Base-by-base conservation (phyloP, 2,888 invertebrate genomes). In the Syrphus vitripennis region DNA sequence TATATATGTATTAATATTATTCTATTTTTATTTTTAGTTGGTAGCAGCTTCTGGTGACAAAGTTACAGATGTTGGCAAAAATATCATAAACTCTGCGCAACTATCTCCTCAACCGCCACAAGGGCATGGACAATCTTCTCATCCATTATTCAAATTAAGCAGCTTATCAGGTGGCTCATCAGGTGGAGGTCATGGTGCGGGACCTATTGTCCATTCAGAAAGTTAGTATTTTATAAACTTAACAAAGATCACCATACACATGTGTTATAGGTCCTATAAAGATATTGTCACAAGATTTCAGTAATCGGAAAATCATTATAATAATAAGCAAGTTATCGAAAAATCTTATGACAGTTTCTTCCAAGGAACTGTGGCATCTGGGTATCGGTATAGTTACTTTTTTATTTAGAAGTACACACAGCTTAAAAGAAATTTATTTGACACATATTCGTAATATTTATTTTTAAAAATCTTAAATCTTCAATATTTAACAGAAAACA, bases 41-140 rank as follows among this genome's bases (percentile, higher is more conserved):
- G 95, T 97, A 78, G 94, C 95, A 14, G 94, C 94, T 21, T 96
- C 96, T 89, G 97, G 97, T 3, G 97, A 97, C 87, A 95, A 95
- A 6, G 96, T 97, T 88, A 95, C 96, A 71, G 95, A 95, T 89
- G 93, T 97, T 19, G 97, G 97, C 45, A 96, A 96, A 91, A 95
- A 95, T 88, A 95, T 97, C 72, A 97, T 96, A 50, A 94, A 95
- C 84, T 96, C 96, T 29, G 97, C 97, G 0, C 94, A 96, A 59
- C 92, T 95, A 79, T 94, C 94, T 71, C 93, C 94, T 14, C 93
- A 90, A 37, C 82, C 87, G n/a, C 77, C 83, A 4, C 74, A 82
- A 50, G 88, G 89, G 0, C 90, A 91, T 70, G 88, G 90, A 63
- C 88, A 88, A 1, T 88, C 87, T 55, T 89, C 90, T n/a, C 90